Evolutionary conservation across 2,888 invertebrate genomes (phyloP), one percentile per base, ranked within the genome.

Genomic region (Orchesellides sinensis): DNA sequence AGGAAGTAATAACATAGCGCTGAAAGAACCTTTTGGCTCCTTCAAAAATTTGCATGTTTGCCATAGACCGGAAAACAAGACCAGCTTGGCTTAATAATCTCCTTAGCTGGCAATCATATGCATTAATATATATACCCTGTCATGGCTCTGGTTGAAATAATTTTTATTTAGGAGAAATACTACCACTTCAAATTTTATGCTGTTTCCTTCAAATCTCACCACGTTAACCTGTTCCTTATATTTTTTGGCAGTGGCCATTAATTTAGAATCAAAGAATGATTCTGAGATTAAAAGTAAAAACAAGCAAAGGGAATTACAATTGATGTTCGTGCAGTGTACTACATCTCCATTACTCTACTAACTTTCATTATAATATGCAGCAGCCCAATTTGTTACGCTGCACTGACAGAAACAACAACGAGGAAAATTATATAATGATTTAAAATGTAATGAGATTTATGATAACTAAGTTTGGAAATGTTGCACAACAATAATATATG

Each of bases 11-110:
- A 10, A 10, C 10, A 40, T 40, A 14, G n/a, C 40, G 40, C 40
- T 40, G 40, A n/a, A 14, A 40, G 19, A 47, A 49, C n/a, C 29
- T 29, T 59, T 59, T 27, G n/a, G 21, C 8, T 59, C 32, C 29
- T 59, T 40, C 40, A 40, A 21, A n/a, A 19, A 40, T 40, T 19
- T 40, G 10, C 14, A 63, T 23, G 12, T 66, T 75, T 75, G 66
- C 21, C 66, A 66, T 40, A 25, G 45, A 69, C 77, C 77, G 77
- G 77, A 77, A 77, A 77, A 77, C n/a, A 5, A 17, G 47, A 56
- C 35, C 17, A 12, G 23, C 59, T 61, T 77, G 35, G 59, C 47
- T 47, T 61, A 61, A 56, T 66, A 74, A 49, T 45, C 19, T 35
- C 21, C 49, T 25, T 29, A 75, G 25, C 66, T 40, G 17, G 27